Base-by-base conservation (phyloP, 2,113 vertebrate species). In the Oophaga pumilio region DNA sequence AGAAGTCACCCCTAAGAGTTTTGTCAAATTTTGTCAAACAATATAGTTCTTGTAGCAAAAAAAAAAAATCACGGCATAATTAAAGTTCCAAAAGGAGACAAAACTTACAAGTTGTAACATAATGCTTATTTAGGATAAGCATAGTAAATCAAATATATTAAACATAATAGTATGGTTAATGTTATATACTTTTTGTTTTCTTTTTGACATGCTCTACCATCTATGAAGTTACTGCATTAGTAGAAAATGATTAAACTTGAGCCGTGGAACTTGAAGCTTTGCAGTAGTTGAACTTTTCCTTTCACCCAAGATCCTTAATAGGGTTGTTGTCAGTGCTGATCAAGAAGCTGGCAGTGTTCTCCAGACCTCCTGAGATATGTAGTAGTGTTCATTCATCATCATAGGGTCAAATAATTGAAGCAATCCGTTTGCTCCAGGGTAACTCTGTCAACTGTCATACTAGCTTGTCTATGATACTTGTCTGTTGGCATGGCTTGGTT, bases 261-360 rank as follows among this genome's bases (percentile, higher is more conserved):
- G 69, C 79, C n/a, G 33, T n/a, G 33, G 43, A 76, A 76, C 56
- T 57, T 89, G 87, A 20, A 87, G 71, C 86, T 88, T 69, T 91
- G 0, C 81, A 89, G 82, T 52, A 84, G 78, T 17, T 88, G 74
- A 85, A 91, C 82, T 53, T 62, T 68, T 91, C 24, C 62, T 77
- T 64, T 82, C 33, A 86, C 89, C 86, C 82, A 64, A 89, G 71
- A 89, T 69, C 84, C 84, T 89, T 92, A 90, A 89, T 1, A 89
- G 73, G 88, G 86, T 87, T 90, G 86, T 87, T 90, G 76, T 84
- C 88, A 91, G 53, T 89, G 84, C 13, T 90, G 91, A 93, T 92
- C 80, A 91, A 92, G 90, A 71, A 89, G 83, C 90, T 90, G 88
- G 85, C 89, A 90, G 62, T 28, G 74, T 89, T 71, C 57, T 88